Percentiles rank a stretch among this genome's conserved stretches.
Conservation (phyloP, 2,113 vertebrate species). For the Taurulus bubalis region DNA sequence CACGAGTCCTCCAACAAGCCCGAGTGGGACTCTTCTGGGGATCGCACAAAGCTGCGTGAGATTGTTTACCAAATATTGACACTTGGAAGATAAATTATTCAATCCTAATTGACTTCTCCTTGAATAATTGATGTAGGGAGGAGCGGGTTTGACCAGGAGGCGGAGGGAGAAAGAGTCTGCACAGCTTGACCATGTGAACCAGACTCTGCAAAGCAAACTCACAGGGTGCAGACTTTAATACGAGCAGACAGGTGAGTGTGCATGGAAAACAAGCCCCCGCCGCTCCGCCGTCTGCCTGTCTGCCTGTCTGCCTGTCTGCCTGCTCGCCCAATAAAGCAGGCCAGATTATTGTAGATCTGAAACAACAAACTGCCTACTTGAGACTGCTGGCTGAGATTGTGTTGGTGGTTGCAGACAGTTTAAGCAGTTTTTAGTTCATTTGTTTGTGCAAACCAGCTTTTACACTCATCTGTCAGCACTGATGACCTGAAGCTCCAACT, state of each 20-base stretch:
- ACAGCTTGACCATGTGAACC: slow-evolving; percentile 52
- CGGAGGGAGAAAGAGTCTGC: slow-evolving; percentile 33
- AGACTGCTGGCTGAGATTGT: neutral
- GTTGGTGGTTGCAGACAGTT: neutral
- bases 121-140: slow-evolving; percentile 69
- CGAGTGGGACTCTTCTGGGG: slow-evolving; percentile 19
- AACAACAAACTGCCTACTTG: slow-evolving; percentile 20
- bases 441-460: slow-evolving; percentile 21
- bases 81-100: slow-evolving; percentile 68
- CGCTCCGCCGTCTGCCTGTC: slow-evolving; percentile 51
- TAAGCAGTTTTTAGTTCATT: neutral
- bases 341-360: slow-evolving; percentile 38
- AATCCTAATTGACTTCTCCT: slow-evolving; percentile 57
- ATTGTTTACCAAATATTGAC: slow-evolving; percentile 77
- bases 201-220: slow-evolving; percentile 35
- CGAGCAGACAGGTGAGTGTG: slow-evolving; percentile 61
- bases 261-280: slow-evolving; percentile 43
- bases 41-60: slow-evolving; percentile 43
- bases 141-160: slow-evolving; percentile 19
- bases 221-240: slow-evolving; percentile 46
- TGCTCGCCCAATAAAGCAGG: slow-evolving; percentile 10
- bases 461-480: slow-evolving; percentile 36
- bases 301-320: slow-evolving; percentile 55
- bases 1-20: neutral
- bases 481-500: slow-evolving; percentile 30